phyloP scores from a whole-genome alignment of 2,888 invertebrate genomes.

The Dugesia japonica region DNA sequence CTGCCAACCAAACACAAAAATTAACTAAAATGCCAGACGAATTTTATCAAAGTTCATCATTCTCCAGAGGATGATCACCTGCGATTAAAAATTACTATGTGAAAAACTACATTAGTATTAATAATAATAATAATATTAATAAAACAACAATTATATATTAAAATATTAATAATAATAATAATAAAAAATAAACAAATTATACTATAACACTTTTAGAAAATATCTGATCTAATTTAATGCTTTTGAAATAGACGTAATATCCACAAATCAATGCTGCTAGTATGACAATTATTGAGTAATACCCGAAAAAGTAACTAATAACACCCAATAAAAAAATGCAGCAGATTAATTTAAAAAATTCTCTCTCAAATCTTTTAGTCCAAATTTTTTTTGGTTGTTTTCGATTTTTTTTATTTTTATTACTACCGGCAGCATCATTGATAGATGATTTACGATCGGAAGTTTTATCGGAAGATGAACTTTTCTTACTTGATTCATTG shows the following conservation, averaged over 20 bases:
- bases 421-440: neutral
- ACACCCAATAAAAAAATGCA: neutral
- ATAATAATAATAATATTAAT: neutral
- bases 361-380: neutral
- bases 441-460: neutral
- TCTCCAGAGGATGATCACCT: neutral
- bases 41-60: neutral
- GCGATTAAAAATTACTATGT: neutral
- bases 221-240: neutral
- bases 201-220: neutral
- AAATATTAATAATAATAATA: neutral
- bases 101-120: neutral
- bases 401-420: neutral
- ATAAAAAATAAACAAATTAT: neutral
- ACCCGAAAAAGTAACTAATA: neutral
- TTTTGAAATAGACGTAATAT: neutral
- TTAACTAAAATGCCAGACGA: too few relatives aligned
- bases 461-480: neutral
- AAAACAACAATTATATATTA: neutral
- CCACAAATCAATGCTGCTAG: neutral
- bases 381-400: slow-evolving; percentile 25
- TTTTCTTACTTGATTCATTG: neutral
- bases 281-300: neutral
- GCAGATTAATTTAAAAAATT: slow-evolving; percentile 20
- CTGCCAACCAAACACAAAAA: too few relatives aligned